Evolutionary conservation across 2,888 invertebrate species (phyloP).

Genomic region (Neelides folsomi): DNA sequence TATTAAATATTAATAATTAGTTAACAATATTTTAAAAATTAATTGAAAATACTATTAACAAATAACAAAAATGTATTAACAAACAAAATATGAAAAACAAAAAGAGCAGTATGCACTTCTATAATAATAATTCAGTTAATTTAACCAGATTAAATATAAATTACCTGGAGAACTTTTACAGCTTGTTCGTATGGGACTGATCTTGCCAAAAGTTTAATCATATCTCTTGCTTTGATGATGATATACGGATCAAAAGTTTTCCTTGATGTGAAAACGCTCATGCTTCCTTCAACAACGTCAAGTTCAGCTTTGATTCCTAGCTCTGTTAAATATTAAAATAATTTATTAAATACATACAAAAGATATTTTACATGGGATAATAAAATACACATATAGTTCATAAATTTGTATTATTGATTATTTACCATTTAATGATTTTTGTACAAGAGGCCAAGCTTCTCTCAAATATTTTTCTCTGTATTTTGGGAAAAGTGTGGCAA

Average conservation of each 20-base stretch:
- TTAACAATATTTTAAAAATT: too few species aligned
- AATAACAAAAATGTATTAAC: too few species aligned
- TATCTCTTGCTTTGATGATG: slow-evolving; percentile 87
- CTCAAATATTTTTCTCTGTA: slow-evolving; percentile 90
- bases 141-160: background rate
- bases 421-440: slow-evolving; percentile 54
- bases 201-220: slow-evolving; percentile 84
- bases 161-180: slow-evolving; percentile 49
- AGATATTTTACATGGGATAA: background rate
- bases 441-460: slow-evolving; percentile 89
- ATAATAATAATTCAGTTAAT: too few species aligned
- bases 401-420: too few species aligned
- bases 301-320: slow-evolving; percentile 71
- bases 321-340: slow-evolving; percentile 39
- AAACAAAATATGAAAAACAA: too few species aligned
- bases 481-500: slow-evolving; percentile 92
- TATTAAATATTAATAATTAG: background rate
- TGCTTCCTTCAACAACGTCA: slow-evolving; percentile 83
- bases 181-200: slow-evolving; percentile 97
- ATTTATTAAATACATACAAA: background rate
- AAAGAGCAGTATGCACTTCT: too few species aligned
- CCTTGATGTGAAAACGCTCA: slow-evolving; percentile 84
- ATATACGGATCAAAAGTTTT: slow-evolving; percentile 99
- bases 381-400: too few species aligned
- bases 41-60: too few species aligned